phyloP scores from a whole-genome alignment of 1,140 invertebrate species.

The Dolichoris vasculosae region DNA sequence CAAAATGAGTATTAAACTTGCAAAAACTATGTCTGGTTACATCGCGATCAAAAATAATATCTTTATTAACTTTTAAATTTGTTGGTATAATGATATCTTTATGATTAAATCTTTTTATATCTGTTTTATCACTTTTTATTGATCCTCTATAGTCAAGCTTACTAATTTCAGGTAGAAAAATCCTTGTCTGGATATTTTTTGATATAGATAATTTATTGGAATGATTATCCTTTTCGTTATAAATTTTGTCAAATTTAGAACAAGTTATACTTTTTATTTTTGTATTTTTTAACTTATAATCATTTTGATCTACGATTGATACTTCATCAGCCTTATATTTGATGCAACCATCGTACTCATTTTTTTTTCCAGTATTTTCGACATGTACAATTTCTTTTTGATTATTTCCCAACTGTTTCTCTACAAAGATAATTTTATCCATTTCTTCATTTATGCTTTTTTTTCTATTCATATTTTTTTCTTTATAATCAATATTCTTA shows the following conservation, averaged over 20 bases:
- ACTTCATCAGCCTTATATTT: slow-evolving; percentile 44
- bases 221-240: neutral
- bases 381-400: neutral
- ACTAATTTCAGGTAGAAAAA: neutral
- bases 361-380: neutral
- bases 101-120: neutral
- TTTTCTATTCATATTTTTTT: neutral
- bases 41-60: slow-evolving; percentile 38
- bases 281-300: slow-evolving; percentile 4
- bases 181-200: neutral
- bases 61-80: slow-evolving; percentile 32
- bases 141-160: neutral
- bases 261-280: neutral
- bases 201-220: neutral
- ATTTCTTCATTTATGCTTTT: neutral
- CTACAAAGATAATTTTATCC: neutral
- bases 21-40: slow-evolving; percentile 30
- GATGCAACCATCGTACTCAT: neutral
- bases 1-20: slow-evolving; percentile 36
- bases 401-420: neutral
- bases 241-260: neutral
- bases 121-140: neutral
- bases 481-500: neutral
- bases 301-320: slow-evolving; percentile 33
- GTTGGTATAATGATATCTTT: neutral